Evolutionary conservation across 2,797 vertebrate species (phyloP).

Genomic region (Propithecus deckenii): DNA sequence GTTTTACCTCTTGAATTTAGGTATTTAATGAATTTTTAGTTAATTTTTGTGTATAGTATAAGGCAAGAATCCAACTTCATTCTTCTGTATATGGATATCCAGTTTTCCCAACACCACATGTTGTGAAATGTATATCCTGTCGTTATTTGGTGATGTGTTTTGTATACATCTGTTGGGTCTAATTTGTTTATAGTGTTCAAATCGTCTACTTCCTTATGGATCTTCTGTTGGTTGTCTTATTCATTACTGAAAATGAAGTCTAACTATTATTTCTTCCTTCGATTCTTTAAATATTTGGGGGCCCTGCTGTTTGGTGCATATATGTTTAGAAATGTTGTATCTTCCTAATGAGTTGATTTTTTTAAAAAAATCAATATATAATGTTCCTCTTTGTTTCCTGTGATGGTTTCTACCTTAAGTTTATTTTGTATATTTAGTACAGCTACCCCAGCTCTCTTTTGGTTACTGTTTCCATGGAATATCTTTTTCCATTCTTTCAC

Average conservation of each 20-base stretch:
- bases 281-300: not conserved
- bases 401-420: not conserved
- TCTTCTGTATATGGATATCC: not conserved
- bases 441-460: not conserved
- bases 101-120: not conserved
- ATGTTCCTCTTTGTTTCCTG: not conserved
- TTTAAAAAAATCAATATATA: not conserved
- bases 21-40: not conserved
- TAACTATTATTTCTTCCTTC: not conserved
- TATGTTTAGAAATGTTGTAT: not conserved
- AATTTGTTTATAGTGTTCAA: not conserved
- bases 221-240: not conserved
- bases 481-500: not conserved
- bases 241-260: not conserved
- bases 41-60: not conserved
- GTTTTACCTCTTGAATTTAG: not conserved
- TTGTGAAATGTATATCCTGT: not conserved
- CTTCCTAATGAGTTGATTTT: not conserved
- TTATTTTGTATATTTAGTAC: not conserved
- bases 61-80: not conserved
- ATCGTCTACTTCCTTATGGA: not conserved
- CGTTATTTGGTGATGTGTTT: not conserved
- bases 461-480: not conserved
- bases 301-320: not conserved
- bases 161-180: not conserved